Evolutionary conservation across 2,888 invertebrate species (phyloP).

Genomic region (Neocrepidodera transversa): DNA sequence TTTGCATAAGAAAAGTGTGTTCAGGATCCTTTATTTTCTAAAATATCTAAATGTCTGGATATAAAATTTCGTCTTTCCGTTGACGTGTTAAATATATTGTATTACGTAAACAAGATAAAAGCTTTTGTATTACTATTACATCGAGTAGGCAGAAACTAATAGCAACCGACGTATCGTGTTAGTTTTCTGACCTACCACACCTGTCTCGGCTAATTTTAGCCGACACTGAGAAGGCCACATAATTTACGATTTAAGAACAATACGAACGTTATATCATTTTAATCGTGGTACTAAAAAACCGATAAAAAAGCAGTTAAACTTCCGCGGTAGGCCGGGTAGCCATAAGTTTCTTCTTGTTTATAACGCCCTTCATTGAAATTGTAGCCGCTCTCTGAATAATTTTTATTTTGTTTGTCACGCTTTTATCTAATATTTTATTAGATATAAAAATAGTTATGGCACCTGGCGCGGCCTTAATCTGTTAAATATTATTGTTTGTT

Average conservation of each 20-base stretch:
- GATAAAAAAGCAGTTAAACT: constrained; percentile 32
- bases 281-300: constrained; percentile 30
- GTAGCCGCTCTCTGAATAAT: background rate
- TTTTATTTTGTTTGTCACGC: background rate
- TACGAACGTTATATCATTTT: constrained; percentile 29
- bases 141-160: constrained; percentile 1
- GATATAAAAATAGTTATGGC: constrained; percentile 11
- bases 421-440: constrained; percentile 1
- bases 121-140: too few relatives aligned
- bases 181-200: constrained; percentile 14
- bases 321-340: constrained; percentile 24
- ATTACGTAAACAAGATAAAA: too few relatives aligned
- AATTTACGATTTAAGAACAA: constrained; percentile 29
- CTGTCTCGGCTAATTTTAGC: constrained; percentile 17
- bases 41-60: too few relatives aligned
- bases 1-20: too few relatives aligned
- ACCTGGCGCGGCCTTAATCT: constrained; percentile 2
- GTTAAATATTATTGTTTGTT: constrained; percentile 10
- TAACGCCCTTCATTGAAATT: constrained; percentile 3
- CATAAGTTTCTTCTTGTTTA: background rate
- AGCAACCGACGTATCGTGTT: background rate
- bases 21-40: too few relatives aligned
- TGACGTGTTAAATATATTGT: too few relatives aligned
- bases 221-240: constrained; percentile 20
- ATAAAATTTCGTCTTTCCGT: too few relatives aligned